These are phyloP conservation scores for Scaptomyza graminum DNA, from an alignment of 1,140 invertebrate species.

Conservation along the genomic window DNA sequence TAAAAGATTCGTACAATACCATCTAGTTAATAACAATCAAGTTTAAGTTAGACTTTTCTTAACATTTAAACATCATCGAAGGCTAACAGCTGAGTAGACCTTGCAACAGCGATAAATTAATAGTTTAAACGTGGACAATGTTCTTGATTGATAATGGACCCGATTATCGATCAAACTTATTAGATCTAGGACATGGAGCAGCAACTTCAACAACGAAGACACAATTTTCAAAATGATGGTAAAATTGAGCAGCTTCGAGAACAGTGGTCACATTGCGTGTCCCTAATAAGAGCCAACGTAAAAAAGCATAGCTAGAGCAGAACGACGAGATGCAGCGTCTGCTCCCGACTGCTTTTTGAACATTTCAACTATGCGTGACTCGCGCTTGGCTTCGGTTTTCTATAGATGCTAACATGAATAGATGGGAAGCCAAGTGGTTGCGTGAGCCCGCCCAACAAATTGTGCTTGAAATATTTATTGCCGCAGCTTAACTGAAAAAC, in stretches of 20 bases:
- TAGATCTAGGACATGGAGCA: slow-evolving; percentile 28
- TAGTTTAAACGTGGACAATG: slow-evolving; percentile 41
- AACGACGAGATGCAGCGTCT: neutral
- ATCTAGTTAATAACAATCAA: too few relatives aligned
- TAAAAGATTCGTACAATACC: too few relatives aligned
- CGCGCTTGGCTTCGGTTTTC: neutral
- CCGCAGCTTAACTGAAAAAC: slow-evolving; percentile 62
- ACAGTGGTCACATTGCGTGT: too few relatives aligned
- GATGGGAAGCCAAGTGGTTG: slow-evolving; percentile 48
- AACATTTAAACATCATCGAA: too few relatives aligned
- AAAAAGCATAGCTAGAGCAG: neutral
- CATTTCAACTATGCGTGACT: neutral
- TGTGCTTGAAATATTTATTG: slow-evolving; percentile 70
- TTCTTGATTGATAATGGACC: slow-evolving; percentile 39
- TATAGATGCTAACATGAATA: too few relatives aligned
- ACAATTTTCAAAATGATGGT: too few relatives aligned
- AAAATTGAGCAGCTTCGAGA: too few relatives aligned
- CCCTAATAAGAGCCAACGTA: slow-evolving; percentile 11
- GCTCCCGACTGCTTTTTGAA: neutral
- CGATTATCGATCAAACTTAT: slow-evolving; percentile 26
- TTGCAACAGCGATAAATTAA: slow-evolving; percentile 11
- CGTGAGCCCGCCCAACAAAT: slow-evolving; percentile 55
- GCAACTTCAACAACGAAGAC: neutral
- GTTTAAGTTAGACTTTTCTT: too few relatives aligned
- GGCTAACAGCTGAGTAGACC: too few relatives aligned